Percentiles rank a stretch among this genome's conserved stretches.
These are phyloP conservation scores for Cyclopterus lumpus DNA, from an alignment of 2,797 vertebrate genomes.

Conservation along the genomic window DNA sequence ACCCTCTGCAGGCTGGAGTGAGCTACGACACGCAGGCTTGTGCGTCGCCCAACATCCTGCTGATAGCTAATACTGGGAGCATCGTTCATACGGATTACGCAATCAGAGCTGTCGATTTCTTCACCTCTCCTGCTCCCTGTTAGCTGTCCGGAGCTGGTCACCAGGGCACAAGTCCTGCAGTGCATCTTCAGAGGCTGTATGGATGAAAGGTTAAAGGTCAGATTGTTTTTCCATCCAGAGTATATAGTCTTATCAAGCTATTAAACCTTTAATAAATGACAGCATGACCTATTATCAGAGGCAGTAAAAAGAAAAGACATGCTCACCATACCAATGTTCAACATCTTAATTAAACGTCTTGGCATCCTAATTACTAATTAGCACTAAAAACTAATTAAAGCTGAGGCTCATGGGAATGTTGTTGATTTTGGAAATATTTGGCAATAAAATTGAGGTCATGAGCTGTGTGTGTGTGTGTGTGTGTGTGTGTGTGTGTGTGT, in stretches of 20 bases:
- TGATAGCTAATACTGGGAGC: conserved; percentile 86
- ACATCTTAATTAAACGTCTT: not conserved
- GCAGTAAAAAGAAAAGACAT: not conserved
- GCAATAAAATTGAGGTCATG: not conserved
- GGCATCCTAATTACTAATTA: too few relatives aligned
- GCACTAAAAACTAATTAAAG: not conserved
- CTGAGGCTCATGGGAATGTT: not conserved
- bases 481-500: too few relatives aligned
- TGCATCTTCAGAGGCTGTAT: conserved; percentile 90
- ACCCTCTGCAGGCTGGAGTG: conserved; percentile 94
- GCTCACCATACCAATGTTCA: not conserved
- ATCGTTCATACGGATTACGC: conserved; percentile 94
- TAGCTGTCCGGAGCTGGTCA: conserved; percentile 93
- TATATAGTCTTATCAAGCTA: not conserved
- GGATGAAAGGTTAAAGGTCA: conserved; percentile 32
- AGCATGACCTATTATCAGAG: not conserved
- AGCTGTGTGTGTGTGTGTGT: too few relatives aligned
- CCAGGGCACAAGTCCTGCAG: conserved; percentile 89
- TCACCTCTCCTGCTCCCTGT: conserved; percentile 82
- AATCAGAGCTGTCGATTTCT: conserved; percentile 88
- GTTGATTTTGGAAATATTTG: not conserved
- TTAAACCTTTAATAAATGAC: too few relatives aligned
- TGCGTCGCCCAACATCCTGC: conserved; percentile 87
- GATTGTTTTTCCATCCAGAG: not conserved
- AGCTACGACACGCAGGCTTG: conserved; percentile 89